phyloP scores from a whole-genome alignment of 2,797 vertebrate species.

The Protonibea diacanthus region DNA sequence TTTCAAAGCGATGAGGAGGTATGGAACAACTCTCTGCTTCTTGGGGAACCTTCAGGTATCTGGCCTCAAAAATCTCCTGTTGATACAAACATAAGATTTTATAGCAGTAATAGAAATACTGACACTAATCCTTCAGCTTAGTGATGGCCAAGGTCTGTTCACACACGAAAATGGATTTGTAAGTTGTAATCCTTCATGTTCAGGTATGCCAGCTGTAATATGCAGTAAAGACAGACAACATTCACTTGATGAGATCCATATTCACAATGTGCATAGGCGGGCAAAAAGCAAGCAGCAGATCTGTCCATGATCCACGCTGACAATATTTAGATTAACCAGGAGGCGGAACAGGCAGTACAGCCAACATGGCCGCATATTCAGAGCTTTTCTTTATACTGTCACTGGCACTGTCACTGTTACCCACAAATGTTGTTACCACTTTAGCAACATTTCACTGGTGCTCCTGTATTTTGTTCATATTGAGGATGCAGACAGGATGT shows the following conservation, averaged over 20 bases:
- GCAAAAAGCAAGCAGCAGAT: neutral
- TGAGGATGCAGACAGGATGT: neutral
- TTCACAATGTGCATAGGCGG: neutral
- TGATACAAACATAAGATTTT: neutral
- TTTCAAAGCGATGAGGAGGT: conserved; percentile 57
- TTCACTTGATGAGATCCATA: neutral
- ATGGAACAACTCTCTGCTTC: conserved; percentile 68
- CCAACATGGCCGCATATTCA: no score
- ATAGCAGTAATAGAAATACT: neutral
- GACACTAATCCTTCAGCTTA: neutral
- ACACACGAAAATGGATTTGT: neutral
- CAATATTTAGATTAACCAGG: no score
- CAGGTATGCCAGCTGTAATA: no score
- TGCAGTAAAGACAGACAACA: no score
- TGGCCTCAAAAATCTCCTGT: conserved; percentile 94
- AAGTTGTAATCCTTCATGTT: no score
- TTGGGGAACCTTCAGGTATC: conserved; percentile 88
- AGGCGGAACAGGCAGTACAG: no score
- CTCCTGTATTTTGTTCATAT: neutral
- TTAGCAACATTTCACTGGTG: neutral
- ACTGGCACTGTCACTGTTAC: neutral
- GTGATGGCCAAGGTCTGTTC: neutral
- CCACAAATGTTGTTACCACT: neutral
- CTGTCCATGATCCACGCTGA: no score
- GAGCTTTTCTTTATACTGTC: no score